Evolutionary conservation across 2,113 vertebrate species (phyloP), one percentile per base, ranked within the genome.

Genomic region (Centrocercus urophasianus): DNA sequence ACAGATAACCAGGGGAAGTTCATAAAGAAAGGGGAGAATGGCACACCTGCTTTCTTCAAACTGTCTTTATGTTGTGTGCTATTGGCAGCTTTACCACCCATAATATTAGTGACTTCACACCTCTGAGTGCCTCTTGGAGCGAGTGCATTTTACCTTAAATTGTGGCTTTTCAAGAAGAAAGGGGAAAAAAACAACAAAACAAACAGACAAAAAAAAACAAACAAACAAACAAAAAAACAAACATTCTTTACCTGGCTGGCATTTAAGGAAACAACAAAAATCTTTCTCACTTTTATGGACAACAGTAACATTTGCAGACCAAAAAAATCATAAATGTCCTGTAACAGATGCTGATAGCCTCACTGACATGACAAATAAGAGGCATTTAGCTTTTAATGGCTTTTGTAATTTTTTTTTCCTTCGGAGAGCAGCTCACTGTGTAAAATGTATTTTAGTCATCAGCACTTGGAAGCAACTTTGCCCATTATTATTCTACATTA

Each of bases 401-500:
- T 95, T 97, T 83, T 16, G 60, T 73, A 92, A 80, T 84, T 77
- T 88, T 89, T 78, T 78, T 90, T 63, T 91, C 92, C 92, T 91
- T 86, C 74, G 30, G 48, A 93, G 94, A 96, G 94, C 93, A 95
- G 88, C 83, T 83, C 89, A 86, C 80, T 93, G 94, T 92, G 86
- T 89, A 96, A 97, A 97, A 94, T 52, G 43, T 42, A 70, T 96
- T 94, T 91, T 36, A 86, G 83, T 91, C 73, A 80, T 95, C 74
- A 86, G 57, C 59, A 94, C 86, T 96, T 92, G 92, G 95, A 96
- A 96, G 79, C 63, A 90, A 96, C 88, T 64, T 95, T 61, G 89
- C 52, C 83, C 43, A 90, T 98, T 97, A 96, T 96, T 97, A 98
- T 97, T 97, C 97, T 38, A 95, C 89, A 90, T 97, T 94, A 96